A percentile compares a stretch with the other conserved stretches of the same genome.
Conservation (phyloP, 2,113 vertebrate genomes). For the Okapia johnstoni region DNA sequence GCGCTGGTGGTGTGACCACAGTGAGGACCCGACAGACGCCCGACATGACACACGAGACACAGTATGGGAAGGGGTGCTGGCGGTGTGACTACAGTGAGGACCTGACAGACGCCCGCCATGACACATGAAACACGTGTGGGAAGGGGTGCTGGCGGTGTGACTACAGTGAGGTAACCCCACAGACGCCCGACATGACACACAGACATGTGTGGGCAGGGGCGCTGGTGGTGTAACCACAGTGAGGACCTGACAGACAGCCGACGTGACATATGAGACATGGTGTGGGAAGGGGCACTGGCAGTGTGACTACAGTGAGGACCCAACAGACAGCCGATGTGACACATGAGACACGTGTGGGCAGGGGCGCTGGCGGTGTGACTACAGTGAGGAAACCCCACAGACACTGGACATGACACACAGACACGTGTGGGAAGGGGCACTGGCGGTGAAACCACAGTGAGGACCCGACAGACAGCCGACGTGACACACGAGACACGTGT, state of each 20-base stretch:
- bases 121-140: background rate
- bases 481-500: background rate
- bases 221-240: background rate
- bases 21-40: background rate
- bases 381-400: background rate
- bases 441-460: background rate
- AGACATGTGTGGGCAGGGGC: too few relatives aligned
- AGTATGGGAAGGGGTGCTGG: background rate
- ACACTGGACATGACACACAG: too few relatives aligned
- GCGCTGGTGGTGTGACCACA: background rate
- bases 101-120: background rate
- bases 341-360: background rate
- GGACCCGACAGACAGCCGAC: rapidly evolving
- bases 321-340: rapidly evolving
- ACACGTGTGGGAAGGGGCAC: background rate
- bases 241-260: background rate
- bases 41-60: too few relatives aligned
- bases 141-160: rapidly evolving
- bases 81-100: background rate
- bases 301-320: background rate
- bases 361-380: background rate
- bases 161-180: rapidly evolving
- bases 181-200: too few relatives aligned
- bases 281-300: background rate
- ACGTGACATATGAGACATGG: too few relatives aligned